Conservation (phyloP, 1,140 invertebrate genomes). For the Caenorhabditis brenneri region DNA sequence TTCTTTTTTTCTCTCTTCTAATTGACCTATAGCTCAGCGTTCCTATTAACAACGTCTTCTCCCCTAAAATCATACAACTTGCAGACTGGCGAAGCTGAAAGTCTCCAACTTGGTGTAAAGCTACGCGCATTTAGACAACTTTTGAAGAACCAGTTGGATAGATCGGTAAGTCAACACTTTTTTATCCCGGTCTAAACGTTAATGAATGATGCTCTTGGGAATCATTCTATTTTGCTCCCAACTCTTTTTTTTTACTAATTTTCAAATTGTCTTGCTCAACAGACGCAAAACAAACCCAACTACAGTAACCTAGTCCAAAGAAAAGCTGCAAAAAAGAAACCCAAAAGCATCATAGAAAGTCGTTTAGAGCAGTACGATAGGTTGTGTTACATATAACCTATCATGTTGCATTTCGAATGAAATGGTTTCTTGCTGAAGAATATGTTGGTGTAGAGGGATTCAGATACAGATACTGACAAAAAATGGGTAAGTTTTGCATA, state of each 20-base stretch:
- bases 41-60: neutral
- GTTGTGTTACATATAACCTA: constrained; percentile 2
- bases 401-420: constrained; percentile 35
- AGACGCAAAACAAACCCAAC: neutral
- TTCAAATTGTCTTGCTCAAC: too few species aligned
- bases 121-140: neutral
- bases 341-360: neutral
- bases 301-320: neutral
- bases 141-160: constrained; percentile 1
- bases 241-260: neutral
- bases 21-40: neutral
- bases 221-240: neutral
- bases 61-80: neutral
- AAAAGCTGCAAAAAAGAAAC: too few species aligned
- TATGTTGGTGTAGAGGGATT: neutral
- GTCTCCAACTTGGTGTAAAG: neutral
- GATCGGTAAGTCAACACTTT: constrained; percentile 8
- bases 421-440: constrained; percentile 3
- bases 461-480: neutral
- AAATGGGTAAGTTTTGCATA: neutral
- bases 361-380: neutral
- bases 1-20: neutral
- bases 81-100: neutral
- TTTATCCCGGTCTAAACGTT: neutral
- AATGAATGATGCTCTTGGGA: constrained; percentile 39